These are phyloP conservation scores for Polyommatus icarus DNA, from an alignment of 2,888 invertebrate genomes.

Conservation along the genomic window DNA sequence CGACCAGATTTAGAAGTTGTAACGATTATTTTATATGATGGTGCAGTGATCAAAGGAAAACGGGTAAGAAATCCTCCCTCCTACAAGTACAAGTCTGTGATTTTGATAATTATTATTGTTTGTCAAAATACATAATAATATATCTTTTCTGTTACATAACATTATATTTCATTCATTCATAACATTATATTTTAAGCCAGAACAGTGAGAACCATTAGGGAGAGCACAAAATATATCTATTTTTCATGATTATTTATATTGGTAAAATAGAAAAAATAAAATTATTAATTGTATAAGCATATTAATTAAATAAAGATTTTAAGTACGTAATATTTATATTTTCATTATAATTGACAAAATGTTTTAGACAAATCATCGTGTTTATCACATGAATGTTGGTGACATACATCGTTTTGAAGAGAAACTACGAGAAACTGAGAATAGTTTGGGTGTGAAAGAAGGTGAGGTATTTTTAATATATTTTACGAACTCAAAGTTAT, in stretches of 20 bases:
- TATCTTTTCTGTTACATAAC: too few relatives aligned
- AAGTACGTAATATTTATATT: too few relatives aligned
- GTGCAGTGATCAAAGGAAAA: constrained; percentile 92
- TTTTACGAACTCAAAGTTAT: too few relatives aligned
- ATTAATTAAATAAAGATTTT: too few relatives aligned
- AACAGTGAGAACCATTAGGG: too few relatives aligned
- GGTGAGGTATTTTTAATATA: constrained; percentile 61
- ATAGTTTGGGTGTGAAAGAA: constrained; percentile 88
- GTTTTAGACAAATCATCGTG: constrained; percentile 80
- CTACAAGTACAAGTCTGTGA: too few relatives aligned
- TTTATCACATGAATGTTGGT: constrained; percentile 91
- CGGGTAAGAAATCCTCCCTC: constrained; percentile 61
- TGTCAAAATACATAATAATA: too few relatives aligned
- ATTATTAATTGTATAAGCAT: too few relatives aligned
- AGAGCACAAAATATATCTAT: background rate
- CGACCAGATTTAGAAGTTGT: constrained; percentile 92
- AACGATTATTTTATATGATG: constrained; percentile 90
- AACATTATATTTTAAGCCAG: too few relatives aligned
- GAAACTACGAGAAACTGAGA: constrained; percentile 92
- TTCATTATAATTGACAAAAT: background rate
- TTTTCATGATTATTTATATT: background rate
- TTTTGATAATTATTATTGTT: too few relatives aligned
- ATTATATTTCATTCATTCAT: background rate
- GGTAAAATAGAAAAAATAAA: too few relatives aligned
- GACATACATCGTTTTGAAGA: constrained; percentile 93